phyloP scores from a whole-genome alignment of 2,113 vertebrate species.

The Numida meleagris region DNA sequence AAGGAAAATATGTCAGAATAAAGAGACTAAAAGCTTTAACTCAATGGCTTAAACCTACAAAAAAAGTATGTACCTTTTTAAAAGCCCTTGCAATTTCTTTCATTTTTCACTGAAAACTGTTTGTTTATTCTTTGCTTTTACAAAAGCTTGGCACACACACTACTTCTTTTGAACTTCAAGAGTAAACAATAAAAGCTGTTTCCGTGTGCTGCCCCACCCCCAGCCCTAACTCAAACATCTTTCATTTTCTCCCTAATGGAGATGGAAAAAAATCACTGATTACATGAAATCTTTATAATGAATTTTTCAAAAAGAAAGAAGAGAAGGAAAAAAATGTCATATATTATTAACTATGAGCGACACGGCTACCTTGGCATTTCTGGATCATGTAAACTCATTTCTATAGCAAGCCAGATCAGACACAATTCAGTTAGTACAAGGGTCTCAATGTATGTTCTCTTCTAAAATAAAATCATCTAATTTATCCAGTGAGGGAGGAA shows the following conservation, averaged over 20 bases:
- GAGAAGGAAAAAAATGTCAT: not conserved
- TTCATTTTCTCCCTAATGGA: slow-evolving; percentile 18
- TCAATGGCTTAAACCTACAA: not conserved
- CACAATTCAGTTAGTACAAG: not conserved
- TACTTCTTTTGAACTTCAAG: slow-evolving; percentile 56
- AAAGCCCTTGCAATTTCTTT: not conserved
- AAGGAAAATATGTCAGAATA: slow-evolving; percentile 21
- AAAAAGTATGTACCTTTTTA: not conserved
- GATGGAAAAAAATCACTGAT: not conserved
- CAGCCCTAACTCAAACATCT: not conserved
- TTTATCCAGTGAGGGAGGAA: not conserved
- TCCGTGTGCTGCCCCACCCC: accelerated
- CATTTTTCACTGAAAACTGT: slow-evolving; percentile 24
- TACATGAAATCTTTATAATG: not conserved
- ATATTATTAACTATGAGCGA: not conserved
- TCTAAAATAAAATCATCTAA: not conserved
- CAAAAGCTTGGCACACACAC: not conserved
- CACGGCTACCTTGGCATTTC: not conserved
- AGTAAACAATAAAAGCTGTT: slow-evolving; percentile 43
- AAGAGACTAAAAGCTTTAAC: slow-evolving; percentile 41
- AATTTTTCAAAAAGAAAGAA: not conserved
- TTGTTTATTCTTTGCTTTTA: slow-evolving; percentile 44
- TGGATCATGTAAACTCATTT: not conserved
- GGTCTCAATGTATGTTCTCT: accelerated
- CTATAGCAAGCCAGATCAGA: not conserved